A percentile compares a stretch with the other conserved stretches of the same genome.
Evolutionary conservation across 2,888 invertebrate species (phyloP).

Genomic region (Aporophyla lueneburgensis): DNA sequence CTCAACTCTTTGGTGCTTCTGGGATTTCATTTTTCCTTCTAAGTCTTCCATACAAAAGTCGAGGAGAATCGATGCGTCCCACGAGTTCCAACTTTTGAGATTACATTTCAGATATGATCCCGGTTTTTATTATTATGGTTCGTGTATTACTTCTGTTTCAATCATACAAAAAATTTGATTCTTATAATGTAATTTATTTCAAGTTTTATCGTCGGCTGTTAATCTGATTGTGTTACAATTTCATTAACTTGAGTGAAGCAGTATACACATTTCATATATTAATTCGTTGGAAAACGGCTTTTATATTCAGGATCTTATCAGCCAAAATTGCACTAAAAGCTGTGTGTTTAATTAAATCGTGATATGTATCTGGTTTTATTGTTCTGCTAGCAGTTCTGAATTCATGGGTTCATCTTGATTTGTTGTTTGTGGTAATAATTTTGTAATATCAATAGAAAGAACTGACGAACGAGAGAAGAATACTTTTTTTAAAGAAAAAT

Average conservation of each 20-base stretch:
- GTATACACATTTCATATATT: constrained; percentile 49
- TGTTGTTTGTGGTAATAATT: constrained; percentile 23
- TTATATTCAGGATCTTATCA: constrained; percentile 57
- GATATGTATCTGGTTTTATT: constrained; percentile 47
- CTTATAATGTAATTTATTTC: constrained; percentile 45
- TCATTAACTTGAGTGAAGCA: constrained; percentile 62
- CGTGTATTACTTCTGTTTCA: constrained; percentile 23
- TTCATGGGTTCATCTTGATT: constrained; percentile 37
- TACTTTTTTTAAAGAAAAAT: neutral
- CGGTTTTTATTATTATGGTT: constrained; percentile 29
- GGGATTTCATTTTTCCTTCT: constrained; percentile 68
- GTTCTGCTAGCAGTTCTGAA: constrained; percentile 29
- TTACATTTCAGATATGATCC: constrained; percentile 65
- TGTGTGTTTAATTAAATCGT: constrained; percentile 51
- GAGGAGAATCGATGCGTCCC: constrained; percentile 75
- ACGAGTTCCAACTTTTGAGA: constrained; percentile 66
- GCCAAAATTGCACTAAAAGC: constrained; percentile 54
- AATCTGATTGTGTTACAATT: constrained; percentile 63
- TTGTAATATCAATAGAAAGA: neutral
- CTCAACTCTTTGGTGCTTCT: constrained; percentile 45
- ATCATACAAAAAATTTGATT: constrained; percentile 31
- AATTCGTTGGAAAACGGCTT: constrained; percentile 55
- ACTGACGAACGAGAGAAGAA: neutral
- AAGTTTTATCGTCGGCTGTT: constrained; percentile 46
- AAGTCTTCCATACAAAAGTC: constrained; percentile 67